A percentile compares a stretch with the other conserved stretches of the same genome.
Conservation (phyloP, 2,113 vertebrate genomes). For the Rattus norvegicus region DNA sequence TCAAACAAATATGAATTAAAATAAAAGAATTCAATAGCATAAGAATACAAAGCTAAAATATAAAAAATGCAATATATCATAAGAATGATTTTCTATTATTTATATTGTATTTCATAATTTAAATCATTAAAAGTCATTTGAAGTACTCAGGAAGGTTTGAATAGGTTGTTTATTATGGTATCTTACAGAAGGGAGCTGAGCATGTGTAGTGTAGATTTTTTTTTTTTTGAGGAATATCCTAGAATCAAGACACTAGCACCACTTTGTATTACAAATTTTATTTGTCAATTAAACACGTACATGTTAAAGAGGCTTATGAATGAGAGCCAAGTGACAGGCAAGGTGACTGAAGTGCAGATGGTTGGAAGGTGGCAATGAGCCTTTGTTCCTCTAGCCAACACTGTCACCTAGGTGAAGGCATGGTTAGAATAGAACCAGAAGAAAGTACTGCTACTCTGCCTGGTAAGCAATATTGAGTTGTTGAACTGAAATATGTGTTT, state of each 20-base stretch:
- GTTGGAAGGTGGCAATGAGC: accelerated
- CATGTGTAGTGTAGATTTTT: background rate
- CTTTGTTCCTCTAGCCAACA: accelerated
- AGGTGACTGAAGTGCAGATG: background rate
- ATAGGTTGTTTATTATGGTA: background rate
- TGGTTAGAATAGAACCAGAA: background rate
- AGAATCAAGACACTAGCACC: background rate
- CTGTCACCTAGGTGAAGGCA: too few relatives aligned
- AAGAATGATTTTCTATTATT: background rate
- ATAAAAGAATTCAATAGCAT: background rate
- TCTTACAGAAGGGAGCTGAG: background rate
- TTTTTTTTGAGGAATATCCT: background rate
- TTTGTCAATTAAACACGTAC: background rate
- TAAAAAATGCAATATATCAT: background rate
- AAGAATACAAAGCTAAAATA: background rate
- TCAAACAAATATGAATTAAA: background rate
- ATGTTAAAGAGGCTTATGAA: background rate
- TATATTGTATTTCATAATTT: background rate
- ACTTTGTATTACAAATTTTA: background rate
- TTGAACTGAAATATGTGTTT: background rate
- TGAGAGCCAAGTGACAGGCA: background rate
- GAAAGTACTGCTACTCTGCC: background rate
- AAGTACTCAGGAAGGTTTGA: background rate
- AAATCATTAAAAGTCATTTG: background rate
- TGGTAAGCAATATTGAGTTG: background rate